A percentile compares a stretch with the other conserved stretches of the same genome.
Conservation (phyloP, 2,797 vertebrate species). For the Lagothrix lagotricha region DNA sequence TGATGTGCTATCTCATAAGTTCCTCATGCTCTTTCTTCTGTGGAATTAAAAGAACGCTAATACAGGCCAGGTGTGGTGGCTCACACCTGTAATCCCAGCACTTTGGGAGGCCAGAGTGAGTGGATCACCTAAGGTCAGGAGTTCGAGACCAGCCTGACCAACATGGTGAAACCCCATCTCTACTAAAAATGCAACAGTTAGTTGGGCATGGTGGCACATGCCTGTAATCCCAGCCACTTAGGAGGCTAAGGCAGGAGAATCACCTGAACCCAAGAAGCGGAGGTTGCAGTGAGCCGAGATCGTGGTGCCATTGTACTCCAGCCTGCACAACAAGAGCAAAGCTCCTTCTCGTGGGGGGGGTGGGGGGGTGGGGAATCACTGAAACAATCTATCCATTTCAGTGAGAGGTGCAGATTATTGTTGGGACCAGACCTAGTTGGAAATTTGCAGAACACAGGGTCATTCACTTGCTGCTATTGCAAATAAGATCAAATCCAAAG, state of each 20-base stretch:
- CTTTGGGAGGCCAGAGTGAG: background rate
- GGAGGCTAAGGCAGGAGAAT: background rate
- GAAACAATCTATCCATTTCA: background rate
- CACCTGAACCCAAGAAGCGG: rapidly evolving
- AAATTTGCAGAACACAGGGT: background rate
- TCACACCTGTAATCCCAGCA: background rate
- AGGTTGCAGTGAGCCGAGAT: background rate
- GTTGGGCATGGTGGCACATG: too few relatives aligned
- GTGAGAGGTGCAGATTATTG: background rate
- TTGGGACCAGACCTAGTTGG: background rate
- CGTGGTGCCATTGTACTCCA: background rate
- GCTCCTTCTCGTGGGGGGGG: background rate
- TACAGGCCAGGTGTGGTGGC: background rate
- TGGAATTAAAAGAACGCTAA: background rate
- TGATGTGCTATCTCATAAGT: background rate
- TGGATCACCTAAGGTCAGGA: background rate
- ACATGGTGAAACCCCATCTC: background rate
- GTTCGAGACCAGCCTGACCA: background rate
- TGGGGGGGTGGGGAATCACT: background rate
- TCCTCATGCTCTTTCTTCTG: background rate
- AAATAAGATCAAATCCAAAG: background rate
- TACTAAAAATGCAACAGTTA: background rate
- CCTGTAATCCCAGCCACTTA: background rate
- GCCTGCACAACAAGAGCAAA: background rate
- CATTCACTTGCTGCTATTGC: background rate